Base-by-base conservation (phyloP, 2,797 vertebrate genomes). In the Macropodus opercularis region DNA sequence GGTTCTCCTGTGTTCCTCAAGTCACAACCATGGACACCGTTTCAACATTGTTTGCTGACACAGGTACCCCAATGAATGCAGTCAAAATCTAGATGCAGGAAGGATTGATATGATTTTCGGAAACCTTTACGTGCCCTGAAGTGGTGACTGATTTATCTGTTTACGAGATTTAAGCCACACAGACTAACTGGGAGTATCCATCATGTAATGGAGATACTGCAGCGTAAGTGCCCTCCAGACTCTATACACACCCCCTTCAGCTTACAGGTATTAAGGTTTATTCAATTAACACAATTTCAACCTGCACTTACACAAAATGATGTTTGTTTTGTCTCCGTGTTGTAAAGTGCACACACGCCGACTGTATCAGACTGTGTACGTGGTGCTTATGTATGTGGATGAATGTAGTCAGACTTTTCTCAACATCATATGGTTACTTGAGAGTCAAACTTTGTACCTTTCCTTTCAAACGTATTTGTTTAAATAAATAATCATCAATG, bases 401-500 rank as follows among this genome's bases (percentile, higher is more conserved):
- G 61, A 56, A 76, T 80, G 50, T 44, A 65, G 39, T 67, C 21
- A 62, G 56, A 46, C 22, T 52, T 77, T 38, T 8, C 36, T 54
- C 6, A 15, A 12, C 24, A 51, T 66, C 19, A 35, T 42, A 43
- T 0, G 2, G 10, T 53, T 51, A 32, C 34, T 69, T 8, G 7
- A 44, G 32, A 34, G 21, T 32, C 19, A 18, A 84, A 40, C 58
- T 67, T 49, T 35, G 67, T 69, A 75, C 35, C 27, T 6, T 5
- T 9, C 9, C 19, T 42, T 47, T 44, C 21, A 70, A 62, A 70
- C 40, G 42, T 63, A 49, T 75, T 70, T 50, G 72, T 73, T 85
- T 75, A 63, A 83, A 81, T 84, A 82, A 89, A 79, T 86, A 82
- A 90, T 87, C 63, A 90, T 87, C 64, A 67, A 77, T 81, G 40